phyloP scores from a whole-genome alignment of 2,113 vertebrate genomes.

The Isurus oxyrinchus region DNA sequence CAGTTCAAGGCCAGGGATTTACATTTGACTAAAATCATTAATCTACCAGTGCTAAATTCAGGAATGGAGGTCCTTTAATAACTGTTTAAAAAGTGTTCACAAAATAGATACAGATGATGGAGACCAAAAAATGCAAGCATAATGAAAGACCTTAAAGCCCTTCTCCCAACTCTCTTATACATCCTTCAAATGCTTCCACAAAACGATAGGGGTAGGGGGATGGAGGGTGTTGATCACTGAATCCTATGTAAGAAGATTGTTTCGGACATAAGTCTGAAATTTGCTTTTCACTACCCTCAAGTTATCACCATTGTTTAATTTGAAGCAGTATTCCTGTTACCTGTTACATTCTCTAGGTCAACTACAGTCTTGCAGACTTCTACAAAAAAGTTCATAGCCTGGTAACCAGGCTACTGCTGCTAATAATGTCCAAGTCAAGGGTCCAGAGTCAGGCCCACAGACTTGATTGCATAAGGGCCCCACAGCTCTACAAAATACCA shows the following conservation, averaged over 20 bases:
- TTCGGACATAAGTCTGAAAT: too few species aligned
- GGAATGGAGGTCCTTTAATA: background rate
- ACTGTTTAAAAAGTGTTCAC: background rate
- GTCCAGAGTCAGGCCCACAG: background rate
- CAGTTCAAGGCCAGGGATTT: background rate
- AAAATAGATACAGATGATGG: background rate
- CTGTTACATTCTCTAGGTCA: background rate
- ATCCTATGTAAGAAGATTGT: too few species aligned
- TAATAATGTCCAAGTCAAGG: background rate
- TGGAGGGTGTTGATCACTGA: too few species aligned
- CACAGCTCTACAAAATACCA: background rate
- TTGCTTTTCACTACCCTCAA: background rate
- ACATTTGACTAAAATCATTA: background rate
- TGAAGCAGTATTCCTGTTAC: background rate
- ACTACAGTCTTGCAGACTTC: background rate
- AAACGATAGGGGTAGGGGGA: background rate
- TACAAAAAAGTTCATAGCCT: background rate
- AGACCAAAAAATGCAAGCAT: background rate
- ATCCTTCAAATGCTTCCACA: background rate
- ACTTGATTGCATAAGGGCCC: background rate
- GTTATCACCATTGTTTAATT: background rate
- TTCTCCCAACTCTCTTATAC: background rate
- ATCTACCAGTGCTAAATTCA: background rate
- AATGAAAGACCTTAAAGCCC: background rate
- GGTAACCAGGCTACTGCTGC: background rate